phyloP scores from a whole-genome alignment of 2,797 vertebrate species.

The Notolepis coatsorum region DNA sequence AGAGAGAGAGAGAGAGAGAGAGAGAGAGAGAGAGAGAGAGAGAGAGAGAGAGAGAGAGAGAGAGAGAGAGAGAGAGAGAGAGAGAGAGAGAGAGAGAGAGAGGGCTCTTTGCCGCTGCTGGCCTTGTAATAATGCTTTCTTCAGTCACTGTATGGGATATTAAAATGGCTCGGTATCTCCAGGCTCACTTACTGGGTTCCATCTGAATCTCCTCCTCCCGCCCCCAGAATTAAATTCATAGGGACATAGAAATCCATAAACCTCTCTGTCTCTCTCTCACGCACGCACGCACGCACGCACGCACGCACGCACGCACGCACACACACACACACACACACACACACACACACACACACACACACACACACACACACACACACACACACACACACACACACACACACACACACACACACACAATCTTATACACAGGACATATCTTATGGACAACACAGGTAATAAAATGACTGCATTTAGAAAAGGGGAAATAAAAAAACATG shows the following conservation, averaged over 20 bases:
- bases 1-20: constrained; percentile 15
- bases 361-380: not conserved
- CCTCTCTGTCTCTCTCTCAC: constrained; percentile 21
- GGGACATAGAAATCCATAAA: not conserved
- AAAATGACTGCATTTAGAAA: constrained; percentile 10
- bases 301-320: not conserved
- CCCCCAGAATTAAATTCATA: constrained; percentile 42
- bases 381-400: not conserved
- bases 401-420: not conserved
- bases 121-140: constrained; percentile 50
- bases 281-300: constrained; percentile 21
- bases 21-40: constrained; percentile 57
- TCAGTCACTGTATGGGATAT: constrained; percentile 36
- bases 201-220: constrained; percentile 41
- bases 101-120: constrained; percentile 24
- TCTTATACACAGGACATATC: too few relatives aligned
- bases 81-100: constrained; percentile 36
- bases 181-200: constrained; percentile 34
- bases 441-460: constrained; percentile 27
- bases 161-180: constrained; percentile 59
- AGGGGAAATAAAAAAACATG: constrained; percentile 21
- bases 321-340: constrained; percentile 1
- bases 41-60: constrained; percentile 45
- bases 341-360: constrained; percentile 6
- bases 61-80: constrained; percentile 45